phyloP scores from a whole-genome alignment of 2,797 vertebrate genomes.

The Labroides dimidiatus region DNA sequence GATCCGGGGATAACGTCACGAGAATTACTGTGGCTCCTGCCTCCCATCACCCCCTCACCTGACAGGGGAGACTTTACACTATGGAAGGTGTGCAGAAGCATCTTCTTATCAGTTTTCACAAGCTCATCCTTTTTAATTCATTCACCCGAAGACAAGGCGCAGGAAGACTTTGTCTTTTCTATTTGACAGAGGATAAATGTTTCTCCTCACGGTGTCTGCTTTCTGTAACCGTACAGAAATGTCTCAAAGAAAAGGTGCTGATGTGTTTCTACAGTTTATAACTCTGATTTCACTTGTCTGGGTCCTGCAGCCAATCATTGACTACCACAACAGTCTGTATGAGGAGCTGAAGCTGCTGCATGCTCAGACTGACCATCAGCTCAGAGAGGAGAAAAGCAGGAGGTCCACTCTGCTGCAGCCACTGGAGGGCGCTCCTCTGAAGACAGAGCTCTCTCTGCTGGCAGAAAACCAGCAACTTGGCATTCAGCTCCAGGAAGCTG shows the following conservation, averaged over 20 bases:
- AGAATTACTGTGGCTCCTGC: too few relatives aligned
- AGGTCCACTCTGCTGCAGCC: constrained; percentile 74
- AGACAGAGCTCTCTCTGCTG: constrained; percentile 59
- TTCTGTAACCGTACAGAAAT: too few relatives aligned
- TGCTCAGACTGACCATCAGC: constrained; percentile 9
- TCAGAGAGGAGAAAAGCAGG: constrained; percentile 73
- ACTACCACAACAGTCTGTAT: not conserved
- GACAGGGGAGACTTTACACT: too few relatives aligned
- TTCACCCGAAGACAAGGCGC: too few relatives aligned
- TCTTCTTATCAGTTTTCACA: too few relatives aligned
- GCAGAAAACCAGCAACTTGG: constrained; percentile 73
- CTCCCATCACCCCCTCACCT: too few relatives aligned
- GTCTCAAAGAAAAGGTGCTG: not conserved
- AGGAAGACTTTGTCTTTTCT: too few relatives aligned
- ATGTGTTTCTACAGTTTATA: not conserved
- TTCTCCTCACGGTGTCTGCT: too few relatives aligned
- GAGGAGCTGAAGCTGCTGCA: constrained; percentile 46
- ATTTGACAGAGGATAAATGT: too few relatives aligned
- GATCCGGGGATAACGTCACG: too few relatives aligned
- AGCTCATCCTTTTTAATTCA: too few relatives aligned
- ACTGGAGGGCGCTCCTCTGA: constrained; percentile 41
- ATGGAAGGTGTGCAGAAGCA: too few relatives aligned
- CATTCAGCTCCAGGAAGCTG: constrained; percentile 68
- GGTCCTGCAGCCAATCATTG: constrained; percentile 30
- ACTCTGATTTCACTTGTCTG: not conserved